Base-by-base conservation (phyloP, 35 echinoderm and acorn worm species). In the Diadema setosum region DNA sequence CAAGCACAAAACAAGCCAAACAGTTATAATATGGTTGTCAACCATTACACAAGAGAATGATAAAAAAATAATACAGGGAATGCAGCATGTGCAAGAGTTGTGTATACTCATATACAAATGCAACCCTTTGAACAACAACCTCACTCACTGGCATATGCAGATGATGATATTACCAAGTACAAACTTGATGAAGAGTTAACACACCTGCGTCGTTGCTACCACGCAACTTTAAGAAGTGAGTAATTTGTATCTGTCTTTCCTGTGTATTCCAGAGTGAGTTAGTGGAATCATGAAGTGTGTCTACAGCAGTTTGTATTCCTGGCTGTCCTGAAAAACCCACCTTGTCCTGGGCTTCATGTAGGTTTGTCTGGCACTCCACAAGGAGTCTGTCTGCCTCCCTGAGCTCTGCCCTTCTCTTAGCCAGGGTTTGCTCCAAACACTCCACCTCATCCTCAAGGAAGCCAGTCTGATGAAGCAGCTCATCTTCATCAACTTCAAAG, bases 371-470 rank as follows among this genome's bases (percentile, higher is more conserved):
- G 73, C 96, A 98, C 59, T 94, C 89, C 29, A 89, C 88, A 9
- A 98, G 89, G 7, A 98, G 58, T 43, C 63, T 85, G 58, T 98
- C 96, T 30, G 92, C 96, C 30, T 91, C 87, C 45, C 96, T 84
- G 44, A 98, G 43, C 70, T 98, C 92, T 42, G 96, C 92, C 83
- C 96, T 94, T 39, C 96, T 87, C 82, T 98, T 94, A 18, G 86
- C 89, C 30, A 98, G 42, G 1, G 96, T 98, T 16, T 94, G 70
- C 74, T 94, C 96, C 31, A 94, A 59, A 70, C 96, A 98, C 29
- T 52, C 26, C 7, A 98, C 94, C 81, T 94, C 96, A 69, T 89
- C 89, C 14, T 87, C 69, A 1, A 93, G 29, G 35, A 59, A 18
- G 24, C 81, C 91, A 34, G 59, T 74, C 58, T 87, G 40, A 5